phyloP scores from a whole-genome alignment of 2,888 invertebrate genomes.

The Plebejus argus region DNA sequence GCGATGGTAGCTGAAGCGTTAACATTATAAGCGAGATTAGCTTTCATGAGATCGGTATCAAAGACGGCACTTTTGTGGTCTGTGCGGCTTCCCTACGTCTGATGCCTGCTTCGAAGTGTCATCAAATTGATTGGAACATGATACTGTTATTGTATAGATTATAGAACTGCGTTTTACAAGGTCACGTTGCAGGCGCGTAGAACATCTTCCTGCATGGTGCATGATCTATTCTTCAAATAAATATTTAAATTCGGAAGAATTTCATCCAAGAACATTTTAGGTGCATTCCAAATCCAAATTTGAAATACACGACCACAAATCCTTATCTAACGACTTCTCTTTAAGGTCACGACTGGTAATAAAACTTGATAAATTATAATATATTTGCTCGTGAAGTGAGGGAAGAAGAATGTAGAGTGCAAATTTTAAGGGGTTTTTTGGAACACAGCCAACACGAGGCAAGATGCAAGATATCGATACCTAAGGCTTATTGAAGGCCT shows the following conservation, averaged over 20 bases:
- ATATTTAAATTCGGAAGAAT: not conserved
- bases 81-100: conserved; percentile 27
- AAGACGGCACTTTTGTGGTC: conserved; percentile 31
- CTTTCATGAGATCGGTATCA: conserved; percentile 30
- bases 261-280: not conserved
- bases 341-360: conserved; percentile 20
- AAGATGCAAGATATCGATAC: not conserved
- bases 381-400: conserved; percentile 18
- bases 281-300: not conserved
- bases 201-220: not conserved
- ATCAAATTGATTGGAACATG: conserved; percentile 26
- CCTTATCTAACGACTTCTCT: not conserved
- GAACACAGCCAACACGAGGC: conserved; percentile 12
- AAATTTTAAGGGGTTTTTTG: conserved; percentile 10
- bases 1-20: conserved; percentile 19
- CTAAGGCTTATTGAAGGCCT: not conserved
- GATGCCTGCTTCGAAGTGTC: conserved; percentile 5
- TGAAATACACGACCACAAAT: conserved; percentile 14
- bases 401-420: not conserved
- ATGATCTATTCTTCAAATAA: not conserved
- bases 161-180: not conserved
- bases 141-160: conserved; percentile 7
- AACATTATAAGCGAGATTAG: conserved; percentile 24
- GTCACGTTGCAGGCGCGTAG: not conserved
- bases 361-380: conserved; percentile 27